Base-by-base conservation (phyloP, 2,888 invertebrate species). In the Pandemis cinnamomeana region DNA sequence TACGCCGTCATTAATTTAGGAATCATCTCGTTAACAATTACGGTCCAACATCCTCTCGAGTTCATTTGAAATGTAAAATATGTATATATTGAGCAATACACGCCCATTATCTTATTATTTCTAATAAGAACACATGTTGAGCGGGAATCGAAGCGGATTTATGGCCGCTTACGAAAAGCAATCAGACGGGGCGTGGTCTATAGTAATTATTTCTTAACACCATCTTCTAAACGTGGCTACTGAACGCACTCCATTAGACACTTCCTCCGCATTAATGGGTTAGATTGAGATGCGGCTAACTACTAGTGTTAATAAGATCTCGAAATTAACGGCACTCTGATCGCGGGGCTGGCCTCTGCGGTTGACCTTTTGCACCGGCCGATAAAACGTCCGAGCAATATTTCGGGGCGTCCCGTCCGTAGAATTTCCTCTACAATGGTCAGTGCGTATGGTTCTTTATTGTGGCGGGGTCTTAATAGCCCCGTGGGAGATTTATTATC, bases 201-300 rank as follows among this genome's bases (percentile, higher is more conserved):
- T 80, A 80, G 89, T 93, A 91, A 94, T 94, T 92, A 94, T 93
- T 94, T 93, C 91, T 89, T 93, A 92, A 92, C 92, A 90, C 91
- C 89, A 90, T 89, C 88, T 86, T 88, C 87, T 86, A 84, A 81
- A 82, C 75, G 83, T 80, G 75, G 91, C 92, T 93, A 91, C 93
- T 82, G 93, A 88, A 89, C 85, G 80, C 79, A 82, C 81, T 82
- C 84, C 85, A 88, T 90, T 89, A 89, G 84, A 81, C 82, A 88
- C 87, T 89, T 90, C 89, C 90, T 89, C 80, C 81, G 68, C 78
- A 80, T 77, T 85, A 86, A 86, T 89, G 84, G 85, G 76, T 87
- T 85, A 87, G 88, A 92, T 92, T 91, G 87, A 91, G 90, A 89
- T 81, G 85, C 86, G 83, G 78, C 71, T 77, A 78, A 79, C 77